These are phyloP conservation scores for Drosophila melanogaster DNA, from an alignment of 1,140 invertebrate genomes.

Conservation along the genomic window DNA sequence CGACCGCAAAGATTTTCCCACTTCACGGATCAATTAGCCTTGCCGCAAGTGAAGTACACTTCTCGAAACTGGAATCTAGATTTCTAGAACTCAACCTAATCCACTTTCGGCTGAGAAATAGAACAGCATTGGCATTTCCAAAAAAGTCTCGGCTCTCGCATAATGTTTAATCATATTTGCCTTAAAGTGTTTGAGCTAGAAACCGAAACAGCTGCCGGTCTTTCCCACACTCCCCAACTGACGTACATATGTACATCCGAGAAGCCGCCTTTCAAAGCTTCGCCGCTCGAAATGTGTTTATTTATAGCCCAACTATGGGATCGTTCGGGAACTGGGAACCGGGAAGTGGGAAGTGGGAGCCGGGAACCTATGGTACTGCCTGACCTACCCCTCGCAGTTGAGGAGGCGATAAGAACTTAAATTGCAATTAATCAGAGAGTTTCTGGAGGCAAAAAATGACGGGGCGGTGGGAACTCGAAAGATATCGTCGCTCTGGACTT, in stretches of 20 bases:
- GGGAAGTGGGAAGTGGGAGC: neutral
- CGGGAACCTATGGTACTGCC: constrained; percentile 14
- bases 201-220: constrained; percentile 58
- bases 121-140: constrained; percentile 32
- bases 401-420: constrained; percentile 42
- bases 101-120: constrained; percentile 34
- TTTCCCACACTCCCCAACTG: constrained; percentile 46
- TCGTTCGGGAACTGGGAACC: neutral
- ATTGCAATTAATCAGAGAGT: constrained; percentile 36
- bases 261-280: no score
- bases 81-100: constrained; percentile 34
- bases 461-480: neutral
- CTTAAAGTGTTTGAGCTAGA: constrained; percentile 13
- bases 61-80: neutral
- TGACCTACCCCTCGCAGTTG: constrained; percentile 57
- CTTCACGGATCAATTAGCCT: constrained; percentile 7
- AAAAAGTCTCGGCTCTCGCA: constrained; percentile 10
- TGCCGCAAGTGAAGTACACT: neutral
- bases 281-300: constrained; percentile 1
- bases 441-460: neutral
- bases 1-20: constrained; percentile 23
- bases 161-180: constrained; percentile 11
- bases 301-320: constrained; percentile 25
- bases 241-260: neutral
- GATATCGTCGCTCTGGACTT: constrained; percentile 3